phyloP scores from a whole-genome alignment of 2,888 invertebrate genomes.

The Philonicus albiceps region DNA sequence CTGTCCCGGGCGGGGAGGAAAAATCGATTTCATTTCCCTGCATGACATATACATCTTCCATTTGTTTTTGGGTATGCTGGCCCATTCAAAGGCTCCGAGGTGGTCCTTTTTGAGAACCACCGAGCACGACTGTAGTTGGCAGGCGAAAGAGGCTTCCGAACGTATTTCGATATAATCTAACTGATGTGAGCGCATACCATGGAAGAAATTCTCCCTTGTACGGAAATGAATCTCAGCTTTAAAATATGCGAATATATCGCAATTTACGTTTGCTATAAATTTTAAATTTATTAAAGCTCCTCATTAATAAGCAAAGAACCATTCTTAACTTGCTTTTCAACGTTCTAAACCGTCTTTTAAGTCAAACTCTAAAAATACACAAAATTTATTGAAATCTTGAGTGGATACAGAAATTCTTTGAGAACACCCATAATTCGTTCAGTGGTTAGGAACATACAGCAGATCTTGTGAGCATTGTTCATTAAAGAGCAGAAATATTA shows the following conservation, averaged over 20 bases:
- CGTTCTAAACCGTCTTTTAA: too few species aligned
- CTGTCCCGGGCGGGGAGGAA: not conserved
- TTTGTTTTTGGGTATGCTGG: constrained; percentile 9
- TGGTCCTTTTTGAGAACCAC: not conserved
- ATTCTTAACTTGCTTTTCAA: too few species aligned
- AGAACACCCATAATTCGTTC: too few species aligned
- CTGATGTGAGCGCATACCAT: not conserved
- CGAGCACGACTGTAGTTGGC: not conserved
- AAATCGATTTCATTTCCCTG: constrained; percentile 34
- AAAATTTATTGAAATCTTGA: too few species aligned
- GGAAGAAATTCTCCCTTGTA: not conserved
- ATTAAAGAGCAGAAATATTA: too few species aligned
- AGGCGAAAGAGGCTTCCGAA: not conserved
- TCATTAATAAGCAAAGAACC: too few species aligned
- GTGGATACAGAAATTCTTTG: too few species aligned
- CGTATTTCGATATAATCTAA: not conserved
- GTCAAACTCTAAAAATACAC: too few species aligned
- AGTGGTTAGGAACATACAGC: too few species aligned
- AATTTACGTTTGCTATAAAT: too few species aligned
- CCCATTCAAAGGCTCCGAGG: not conserved
- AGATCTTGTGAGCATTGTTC: too few species aligned
- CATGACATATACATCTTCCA: constrained; percentile 26
- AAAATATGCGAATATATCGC: not conserved
- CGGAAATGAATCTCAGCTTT: not conserved
- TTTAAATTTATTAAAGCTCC: too few species aligned